Base-by-base conservation (phyloP, 2,888 invertebrate species). In the Cabera pusaria region DNA sequence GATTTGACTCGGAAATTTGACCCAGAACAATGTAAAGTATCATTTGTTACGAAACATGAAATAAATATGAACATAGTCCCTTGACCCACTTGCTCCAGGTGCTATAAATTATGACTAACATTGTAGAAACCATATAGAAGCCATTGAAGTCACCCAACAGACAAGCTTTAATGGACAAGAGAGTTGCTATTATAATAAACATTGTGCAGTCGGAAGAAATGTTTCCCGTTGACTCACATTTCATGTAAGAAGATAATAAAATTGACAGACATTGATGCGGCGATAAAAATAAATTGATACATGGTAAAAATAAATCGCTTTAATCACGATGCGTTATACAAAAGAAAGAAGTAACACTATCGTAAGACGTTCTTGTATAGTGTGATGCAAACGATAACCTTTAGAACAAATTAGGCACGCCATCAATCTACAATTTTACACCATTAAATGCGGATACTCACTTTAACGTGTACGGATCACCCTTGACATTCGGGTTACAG, bases 401-500 rank as follows among this genome's bases (percentile, higher is more conserved):
- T 56, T 64, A 51, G 41, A 49, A 29, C 33, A 31, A 22, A 37
- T 26, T n/a, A 26, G 29, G 40, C 37, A 21, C 16, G 33, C 44
- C 45, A 44, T 49, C 44, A 32, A 14, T 14, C n/a, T 3, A 14
- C 4, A 14, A 4, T 14, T 50, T 48, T 24, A 33, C 36, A 31
- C 34, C 34, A 46, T 47, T 34, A 54, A 44, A 55, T 34, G 44
- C 56, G 56, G 60, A 55, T 50, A 41, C 49, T 56, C 51, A 47
- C 43, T 37, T 37, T 50, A 52, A 51, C 63, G 58, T 64, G 61
- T 45, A 46, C 33, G 28, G 19, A 17, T 53, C 56, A 64, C 61
- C 69, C 63, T 72, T 72, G 67, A 54, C 64, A 63, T 69, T 51
- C 5, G 41, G 44, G 52, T 46, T 36, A 19, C 39, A 48, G 42